A percentile compares a stretch with the other conserved stretches of the same genome.
phyloP scores from a whole-genome alignment of 2,113 vertebrate genomes.

The Circaetus gallicus region DNA sequence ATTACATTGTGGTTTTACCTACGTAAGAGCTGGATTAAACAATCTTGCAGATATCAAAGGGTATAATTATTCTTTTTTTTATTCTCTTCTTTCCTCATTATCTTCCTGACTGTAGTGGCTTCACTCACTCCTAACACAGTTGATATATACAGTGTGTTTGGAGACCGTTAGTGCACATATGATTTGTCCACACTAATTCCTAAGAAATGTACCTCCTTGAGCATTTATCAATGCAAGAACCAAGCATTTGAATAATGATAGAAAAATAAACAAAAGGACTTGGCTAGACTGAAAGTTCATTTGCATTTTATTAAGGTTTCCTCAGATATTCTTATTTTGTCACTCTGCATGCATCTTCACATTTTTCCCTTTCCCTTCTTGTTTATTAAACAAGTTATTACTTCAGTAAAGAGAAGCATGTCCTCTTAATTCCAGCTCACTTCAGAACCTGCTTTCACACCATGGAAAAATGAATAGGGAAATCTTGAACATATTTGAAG shows the following conservation, averaged over 20 bases:
- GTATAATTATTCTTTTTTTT: background rate
- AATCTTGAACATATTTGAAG: slow-evolving; percentile 51
- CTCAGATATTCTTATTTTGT: background rate
- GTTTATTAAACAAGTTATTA: slow-evolving; percentile 33
- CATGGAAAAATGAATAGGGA: slow-evolving; percentile 4
- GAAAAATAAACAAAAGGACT: background rate
- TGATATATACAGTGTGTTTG: slow-evolving; percentile 4
- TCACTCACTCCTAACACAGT: background rate
- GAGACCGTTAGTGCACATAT: background rate
- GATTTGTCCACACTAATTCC: background rate
- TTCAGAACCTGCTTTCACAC: slow-evolving; percentile 43
- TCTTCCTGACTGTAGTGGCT: background rate
- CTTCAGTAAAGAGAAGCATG: background rate
- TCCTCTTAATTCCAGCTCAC: background rate
- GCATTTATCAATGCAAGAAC: background rate
- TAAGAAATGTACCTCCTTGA: background rate
- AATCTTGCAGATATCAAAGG: slow-evolving; percentile 30
- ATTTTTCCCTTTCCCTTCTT: slow-evolving; percentile 14
- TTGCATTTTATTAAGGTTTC: background rate
- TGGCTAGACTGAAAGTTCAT: background rate
- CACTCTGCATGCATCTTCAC: background rate
- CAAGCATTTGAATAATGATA: background rate
- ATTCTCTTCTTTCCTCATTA: background rate
- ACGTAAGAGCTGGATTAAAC: slow-evolving; percentile 33
- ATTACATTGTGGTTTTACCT: slow-evolving; percentile 46